Evolutionary conservation across 2,113 vertebrate genomes (phyloP).

Genomic region (Onychorhynchus coronatus): DNA sequence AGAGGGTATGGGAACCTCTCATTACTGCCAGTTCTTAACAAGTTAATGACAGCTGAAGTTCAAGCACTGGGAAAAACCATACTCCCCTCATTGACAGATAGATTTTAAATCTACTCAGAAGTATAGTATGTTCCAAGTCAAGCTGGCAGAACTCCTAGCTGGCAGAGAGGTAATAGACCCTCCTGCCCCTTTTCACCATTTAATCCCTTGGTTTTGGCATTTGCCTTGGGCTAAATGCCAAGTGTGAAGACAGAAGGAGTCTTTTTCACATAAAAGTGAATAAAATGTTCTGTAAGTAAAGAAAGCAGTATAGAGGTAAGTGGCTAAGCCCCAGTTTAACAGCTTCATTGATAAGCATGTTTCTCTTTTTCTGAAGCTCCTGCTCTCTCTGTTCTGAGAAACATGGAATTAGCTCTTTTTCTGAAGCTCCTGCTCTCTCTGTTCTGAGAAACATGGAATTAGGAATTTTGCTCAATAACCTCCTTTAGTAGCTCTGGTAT

Average conservation of each 20-base stretch:
- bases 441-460: background rate
- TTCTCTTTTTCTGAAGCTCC: background rate
- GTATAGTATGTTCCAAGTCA: background rate
- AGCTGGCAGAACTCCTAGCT: constrained; percentile 35
- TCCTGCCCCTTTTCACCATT: constrained; percentile 35
- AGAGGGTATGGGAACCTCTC: background rate
- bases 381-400: background rate
- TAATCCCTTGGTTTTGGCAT: constrained; percentile 51
- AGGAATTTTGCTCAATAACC: background rate
- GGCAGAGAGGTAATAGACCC: constrained; percentile 13
- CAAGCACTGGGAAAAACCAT: constrained; percentile 17
- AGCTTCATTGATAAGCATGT: background rate
- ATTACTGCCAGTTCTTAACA: constrained; percentile 1
- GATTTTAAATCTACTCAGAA: constrained; percentile 10
- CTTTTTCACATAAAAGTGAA: constrained; percentile 10
- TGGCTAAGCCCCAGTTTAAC: background rate
- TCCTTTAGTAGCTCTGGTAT: background rate
- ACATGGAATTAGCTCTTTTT: background rate
- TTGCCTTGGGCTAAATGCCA: constrained; percentile 14
- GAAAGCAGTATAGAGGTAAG: background rate
- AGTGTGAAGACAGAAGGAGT: background rate
- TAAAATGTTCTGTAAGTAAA: background rate
- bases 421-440: background rate
- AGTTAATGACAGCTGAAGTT: background rate
- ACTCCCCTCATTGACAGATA: background rate